phyloP scores from a whole-genome alignment of 2,113 vertebrate species.

The Atrichornis clamosus region DNA sequence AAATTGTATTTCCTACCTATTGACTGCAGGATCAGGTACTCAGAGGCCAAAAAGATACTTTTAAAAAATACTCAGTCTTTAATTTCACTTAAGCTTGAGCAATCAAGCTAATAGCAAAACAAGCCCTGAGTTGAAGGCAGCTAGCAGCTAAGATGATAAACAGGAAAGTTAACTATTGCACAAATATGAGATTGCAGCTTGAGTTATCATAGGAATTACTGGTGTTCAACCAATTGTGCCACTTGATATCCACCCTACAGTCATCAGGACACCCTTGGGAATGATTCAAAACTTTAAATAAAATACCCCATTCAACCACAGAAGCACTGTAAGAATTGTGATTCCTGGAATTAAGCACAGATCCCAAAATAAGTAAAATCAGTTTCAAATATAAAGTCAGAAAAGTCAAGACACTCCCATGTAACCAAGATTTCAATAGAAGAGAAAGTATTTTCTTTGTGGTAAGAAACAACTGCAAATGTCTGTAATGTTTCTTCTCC shows the following conservation, averaged over 20 bases:
- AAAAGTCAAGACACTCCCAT: not conserved
- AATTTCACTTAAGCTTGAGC: not conserved
- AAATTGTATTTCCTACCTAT: not conserved
- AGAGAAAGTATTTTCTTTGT: not conserved
- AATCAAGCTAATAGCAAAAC: conserved; percentile 11
- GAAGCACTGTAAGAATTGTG: fast-evolving
- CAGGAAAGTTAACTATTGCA: conserved; percentile 31
- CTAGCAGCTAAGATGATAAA: not conserved
- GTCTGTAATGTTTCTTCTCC: not conserved
- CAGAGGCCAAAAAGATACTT: not conserved
- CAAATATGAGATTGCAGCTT: not conserved
- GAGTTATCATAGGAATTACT: not conserved
- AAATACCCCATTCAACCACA: not conserved
- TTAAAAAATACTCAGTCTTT: not conserved
- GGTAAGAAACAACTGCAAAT: not conserved
- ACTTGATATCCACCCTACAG: not conserved
- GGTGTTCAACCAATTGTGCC: not conserved
- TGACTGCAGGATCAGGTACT: not conserved
- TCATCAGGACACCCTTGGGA: not conserved
- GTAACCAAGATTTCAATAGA: not conserved
- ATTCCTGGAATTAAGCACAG: not conserved
- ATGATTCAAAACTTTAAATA: conserved; percentile 41
- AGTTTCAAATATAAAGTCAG: not conserved
- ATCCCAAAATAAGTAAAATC: not conserved
- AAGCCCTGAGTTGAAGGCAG: not conserved